phyloP scores from a whole-genome alignment of 2,113 vertebrate genomes.

The Polypterus senegalus region DNA sequence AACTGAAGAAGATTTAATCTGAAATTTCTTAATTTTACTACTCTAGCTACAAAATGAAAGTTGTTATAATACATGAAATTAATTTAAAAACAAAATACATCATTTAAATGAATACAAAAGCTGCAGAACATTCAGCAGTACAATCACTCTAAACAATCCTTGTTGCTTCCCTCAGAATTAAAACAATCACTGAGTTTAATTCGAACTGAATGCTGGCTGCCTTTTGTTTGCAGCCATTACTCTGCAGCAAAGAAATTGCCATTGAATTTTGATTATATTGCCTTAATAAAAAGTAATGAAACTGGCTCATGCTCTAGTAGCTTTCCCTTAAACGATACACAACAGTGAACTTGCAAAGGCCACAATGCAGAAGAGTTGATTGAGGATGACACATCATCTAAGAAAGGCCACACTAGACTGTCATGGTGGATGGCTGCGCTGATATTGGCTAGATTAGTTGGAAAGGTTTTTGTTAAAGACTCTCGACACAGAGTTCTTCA shows the following conservation, averaged over 20 bases:
- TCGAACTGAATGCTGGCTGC: conserved; percentile 28
- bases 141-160: conserved; percentile 29
- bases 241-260: conserved; percentile 28
- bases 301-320: conserved; percentile 21
- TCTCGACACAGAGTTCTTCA: conserved; percentile 10
- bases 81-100: conserved; percentile 30
- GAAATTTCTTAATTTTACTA: conserved; percentile 29
- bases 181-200: conserved; percentile 25
- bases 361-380: conserved; percentile 7
- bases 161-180: conserved; percentile 20
- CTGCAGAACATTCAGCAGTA: conserved; percentile 27
- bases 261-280: conserved; percentile 30
- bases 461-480: conserved; percentile 8
- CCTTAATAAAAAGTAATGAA: conserved; percentile 34
- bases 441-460: neutral
- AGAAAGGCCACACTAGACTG: neutral
- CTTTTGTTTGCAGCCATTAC: conserved; percentile 28
- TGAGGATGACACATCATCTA: conserved; percentile 13
- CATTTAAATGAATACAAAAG: conserved; percentile 29
- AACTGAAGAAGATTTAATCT: conserved; percentile 34
- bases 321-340: conserved; percentile 18
- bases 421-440: neutral
- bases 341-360: conserved; percentile 14
- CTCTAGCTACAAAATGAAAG: conserved; percentile 44
- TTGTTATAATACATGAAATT: conserved; percentile 37